These are phyloP conservation scores for Leptocoma aspasia DNA, from an alignment of 2,113 vertebrate genomes.

Conservation along the genomic window DNA sequence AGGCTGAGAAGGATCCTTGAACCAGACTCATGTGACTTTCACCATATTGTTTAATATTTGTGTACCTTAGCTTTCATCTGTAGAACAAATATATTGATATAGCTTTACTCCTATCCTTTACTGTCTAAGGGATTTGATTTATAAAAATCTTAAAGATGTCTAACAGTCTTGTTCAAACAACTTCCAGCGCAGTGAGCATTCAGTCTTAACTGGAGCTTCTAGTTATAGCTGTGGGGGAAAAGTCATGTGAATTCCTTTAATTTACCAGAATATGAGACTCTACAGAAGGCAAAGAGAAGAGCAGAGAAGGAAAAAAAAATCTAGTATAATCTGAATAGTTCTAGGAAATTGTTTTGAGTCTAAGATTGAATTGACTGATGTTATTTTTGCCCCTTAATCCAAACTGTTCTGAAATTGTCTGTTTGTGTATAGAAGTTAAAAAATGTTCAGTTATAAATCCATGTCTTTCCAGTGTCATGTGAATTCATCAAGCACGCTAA, in stretches of 20 bases:
- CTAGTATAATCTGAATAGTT: not conserved
- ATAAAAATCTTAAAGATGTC: not conserved
- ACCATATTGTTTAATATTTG: not conserved
- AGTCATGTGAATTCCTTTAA: not conserved
- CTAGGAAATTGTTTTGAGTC: not conserved
- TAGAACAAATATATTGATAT: not conserved
- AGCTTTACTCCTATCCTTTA: not conserved
- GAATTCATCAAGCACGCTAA: not conserved
- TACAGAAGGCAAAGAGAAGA: not conserved
- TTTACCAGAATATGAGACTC: not conserved
- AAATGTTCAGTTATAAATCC: not conserved
- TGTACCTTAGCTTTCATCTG: not conserved
- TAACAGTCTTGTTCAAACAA: slow-evolving; percentile 12
- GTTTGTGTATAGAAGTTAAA: not conserved
- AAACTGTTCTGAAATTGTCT: not conserved
- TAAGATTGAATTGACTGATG: not conserved
- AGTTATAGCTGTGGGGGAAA: not conserved
- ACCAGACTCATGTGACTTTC: not conserved
- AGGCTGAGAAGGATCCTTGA: not conserved
- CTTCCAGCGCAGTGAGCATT: not conserved
- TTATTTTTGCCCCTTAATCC: not conserved
- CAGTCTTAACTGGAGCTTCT: not conserved
- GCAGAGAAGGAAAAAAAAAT: not conserved
- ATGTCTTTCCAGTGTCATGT: not conserved
- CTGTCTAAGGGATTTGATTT: not conserved